These are phyloP conservation scores for Hippasteria phrygiana DNA, from an alignment of 53 echinoderm and acorn worm species.

Conservation along the genomic window DNA sequence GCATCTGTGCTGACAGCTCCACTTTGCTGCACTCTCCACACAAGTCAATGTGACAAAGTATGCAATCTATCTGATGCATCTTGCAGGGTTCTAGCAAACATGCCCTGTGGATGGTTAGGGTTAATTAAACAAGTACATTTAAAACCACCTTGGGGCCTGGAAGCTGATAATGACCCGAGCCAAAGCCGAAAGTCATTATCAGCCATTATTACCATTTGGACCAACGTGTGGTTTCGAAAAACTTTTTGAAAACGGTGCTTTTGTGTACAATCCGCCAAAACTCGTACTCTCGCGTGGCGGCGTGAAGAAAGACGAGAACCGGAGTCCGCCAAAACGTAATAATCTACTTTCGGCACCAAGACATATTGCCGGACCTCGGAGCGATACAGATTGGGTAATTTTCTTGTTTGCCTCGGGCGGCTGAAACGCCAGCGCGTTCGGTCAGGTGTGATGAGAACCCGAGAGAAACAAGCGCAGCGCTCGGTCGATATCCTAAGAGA, in stretches of 20 bases:
- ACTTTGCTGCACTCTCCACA: too few species aligned
- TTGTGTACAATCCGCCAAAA: not conserved
- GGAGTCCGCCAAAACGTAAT: not conserved
- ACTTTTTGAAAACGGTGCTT: too few species aligned
- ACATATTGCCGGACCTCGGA: not conserved
- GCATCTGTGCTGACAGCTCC: too few species aligned
- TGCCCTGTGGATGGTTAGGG: too few species aligned
- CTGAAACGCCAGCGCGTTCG: not conserved
- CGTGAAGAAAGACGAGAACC: not conserved
- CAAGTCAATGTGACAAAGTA: too few species aligned
- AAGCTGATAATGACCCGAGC: too few species aligned
- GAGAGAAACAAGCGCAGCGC: not conserved
- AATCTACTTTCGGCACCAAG: not conserved
- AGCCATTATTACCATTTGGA: not conserved
- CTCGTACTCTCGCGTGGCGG: not conserved
- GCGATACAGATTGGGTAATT: not conserved
- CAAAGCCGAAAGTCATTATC: too few species aligned
- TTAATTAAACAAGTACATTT: too few species aligned
- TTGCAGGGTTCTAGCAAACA: too few species aligned
- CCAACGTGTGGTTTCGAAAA: too few species aligned
- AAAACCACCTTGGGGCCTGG: too few species aligned
- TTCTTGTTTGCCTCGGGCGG: not conserved
- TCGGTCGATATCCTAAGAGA: constrained; percentile 35
- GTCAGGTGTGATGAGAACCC: constrained; percentile 14
- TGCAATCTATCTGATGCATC: too few species aligned